Evolutionary conservation across 2,888 invertebrate species (phyloP).

Genomic region (Empis stercorea): DNA sequence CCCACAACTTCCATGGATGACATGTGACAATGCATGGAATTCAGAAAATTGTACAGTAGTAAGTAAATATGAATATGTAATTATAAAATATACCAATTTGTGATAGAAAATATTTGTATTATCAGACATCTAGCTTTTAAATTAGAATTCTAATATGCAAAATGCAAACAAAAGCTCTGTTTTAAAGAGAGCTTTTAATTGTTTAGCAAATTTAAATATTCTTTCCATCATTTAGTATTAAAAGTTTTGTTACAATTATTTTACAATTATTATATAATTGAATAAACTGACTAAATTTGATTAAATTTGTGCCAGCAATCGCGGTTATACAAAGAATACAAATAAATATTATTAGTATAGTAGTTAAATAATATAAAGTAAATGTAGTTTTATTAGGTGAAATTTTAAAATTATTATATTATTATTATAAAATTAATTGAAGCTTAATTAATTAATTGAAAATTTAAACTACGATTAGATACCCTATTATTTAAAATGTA

Average conservation of each 20-base stretch:
- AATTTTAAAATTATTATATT: slow-evolving; percentile 42
- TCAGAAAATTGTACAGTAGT: slow-evolving; percentile 45
- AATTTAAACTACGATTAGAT: slow-evolving; percentile 53
- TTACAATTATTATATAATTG: no score
- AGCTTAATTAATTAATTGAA: slow-evolving; percentile 35
- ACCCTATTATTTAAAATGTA: slow-evolving; percentile 47
- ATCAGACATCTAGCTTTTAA: no score
- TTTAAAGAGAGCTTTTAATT: no score
- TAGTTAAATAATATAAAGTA: slow-evolving; percentile 23
- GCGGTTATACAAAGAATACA: slow-evolving; percentile 52
- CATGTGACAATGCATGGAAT: slow-evolving; percentile 65
- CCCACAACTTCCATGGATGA: slow-evolving; percentile 59
- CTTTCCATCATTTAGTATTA: no score
- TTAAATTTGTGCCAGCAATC: slow-evolving; percentile 57
- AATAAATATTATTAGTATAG: slow-evolving; percentile 42
- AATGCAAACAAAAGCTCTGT: no score
- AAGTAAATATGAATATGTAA: neutral
- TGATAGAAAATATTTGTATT: no score
- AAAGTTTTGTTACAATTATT: no score
- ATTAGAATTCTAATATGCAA: no score
- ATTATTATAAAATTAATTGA: slow-evolving; percentile 34
- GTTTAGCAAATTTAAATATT: no score
- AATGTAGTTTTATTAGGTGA: slow-evolving; percentile 41
- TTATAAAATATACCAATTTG: no score
- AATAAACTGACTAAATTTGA: no score